Evolutionary conservation across 2,888 invertebrate genomes (phyloP).

Genomic region (Idaea straminata): DNA sequence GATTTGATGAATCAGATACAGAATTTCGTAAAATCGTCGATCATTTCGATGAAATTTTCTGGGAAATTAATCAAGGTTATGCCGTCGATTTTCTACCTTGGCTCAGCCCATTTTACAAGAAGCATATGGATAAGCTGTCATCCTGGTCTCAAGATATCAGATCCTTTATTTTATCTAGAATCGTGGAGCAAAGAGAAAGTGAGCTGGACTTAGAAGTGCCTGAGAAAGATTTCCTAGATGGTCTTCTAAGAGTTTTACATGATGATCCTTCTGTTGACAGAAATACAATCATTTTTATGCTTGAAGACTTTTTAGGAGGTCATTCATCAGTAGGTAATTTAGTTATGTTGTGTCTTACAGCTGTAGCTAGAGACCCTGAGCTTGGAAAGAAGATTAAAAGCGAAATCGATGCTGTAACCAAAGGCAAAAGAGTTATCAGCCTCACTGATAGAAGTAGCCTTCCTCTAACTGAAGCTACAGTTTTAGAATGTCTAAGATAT

Average conservation of each 20-base stretch:
- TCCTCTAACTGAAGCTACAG: slow-evolving; percentile 90
- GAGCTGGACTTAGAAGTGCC: slow-evolving; percentile 80
- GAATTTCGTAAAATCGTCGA: slow-evolving; percentile 85
- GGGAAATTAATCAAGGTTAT: slow-evolving; percentile 95
- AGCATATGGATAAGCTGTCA: slow-evolving; percentile 84
- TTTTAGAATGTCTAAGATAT: slow-evolving; percentile 88
- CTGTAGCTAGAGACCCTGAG: slow-evolving; percentile 83
- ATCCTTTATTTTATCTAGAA: slow-evolving; percentile 85
- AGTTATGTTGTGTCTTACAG: slow-evolving; percentile 87
- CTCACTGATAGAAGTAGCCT: slow-evolving; percentile 83
- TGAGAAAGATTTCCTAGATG: slow-evolving; percentile 90
- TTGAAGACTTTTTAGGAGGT: slow-evolving; percentile 93
- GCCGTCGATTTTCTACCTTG: slow-evolving; percentile 93
- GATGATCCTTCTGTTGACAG: slow-evolving; percentile 85
- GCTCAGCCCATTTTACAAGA: slow-evolving; percentile 85
- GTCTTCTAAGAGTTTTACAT: slow-evolving; percentile 84
- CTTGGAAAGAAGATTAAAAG: slow-evolving; percentile 83
- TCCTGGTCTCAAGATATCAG: slow-evolving; percentile 86
- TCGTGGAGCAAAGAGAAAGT: slow-evolving; percentile 81
- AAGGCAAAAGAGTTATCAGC: slow-evolving; percentile 78
- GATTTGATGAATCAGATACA: slow-evolving; percentile 83
- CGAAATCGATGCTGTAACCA: slow-evolving; percentile 84
- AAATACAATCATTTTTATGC: slow-evolving; percentile 89
- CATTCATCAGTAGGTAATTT: slow-evolving; percentile 93
- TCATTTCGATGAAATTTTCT: slow-evolving; percentile 92